A percentile compares a stretch with the other conserved stretches of the same genome.
Conservation (phyloP, 2,113 vertebrate species). For the Centrocercus urophasianus region DNA sequence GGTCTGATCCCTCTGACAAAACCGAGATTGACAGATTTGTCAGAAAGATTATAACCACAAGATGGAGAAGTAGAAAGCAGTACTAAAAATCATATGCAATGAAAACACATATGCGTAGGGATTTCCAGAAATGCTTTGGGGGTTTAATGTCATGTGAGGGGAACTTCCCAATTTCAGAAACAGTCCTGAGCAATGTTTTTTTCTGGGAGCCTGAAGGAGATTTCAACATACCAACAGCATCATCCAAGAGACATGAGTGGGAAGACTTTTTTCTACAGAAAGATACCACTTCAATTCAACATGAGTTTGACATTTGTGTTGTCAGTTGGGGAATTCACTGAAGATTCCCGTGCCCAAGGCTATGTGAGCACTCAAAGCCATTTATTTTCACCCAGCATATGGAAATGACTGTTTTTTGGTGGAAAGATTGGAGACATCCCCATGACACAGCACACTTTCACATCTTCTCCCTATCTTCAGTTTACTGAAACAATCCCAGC, state of each 20-base stretch:
- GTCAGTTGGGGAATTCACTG: not conserved
- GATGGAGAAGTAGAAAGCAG: not conserved
- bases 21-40: not conserved
- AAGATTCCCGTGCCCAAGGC: not conserved
- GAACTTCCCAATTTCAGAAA: not conserved
- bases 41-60: not conserved
- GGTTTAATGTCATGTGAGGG: not conserved
- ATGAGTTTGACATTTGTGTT: not conserved
- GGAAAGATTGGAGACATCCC: accelerated
- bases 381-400: not conserved
- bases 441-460: too few relatives aligned
- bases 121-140: not conserved
- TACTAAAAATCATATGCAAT: not conserved
- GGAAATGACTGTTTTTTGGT: not conserved
- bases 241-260: not conserved
- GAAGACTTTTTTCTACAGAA: not conserved
- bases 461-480: accelerated
- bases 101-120: accelerated
- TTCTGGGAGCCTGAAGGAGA: not conserved
- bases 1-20: not conserved
- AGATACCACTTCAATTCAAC: not conserved
- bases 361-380: accelerated
- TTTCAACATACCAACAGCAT: not conserved
- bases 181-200: not conserved
- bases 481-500: not conserved